Conservation (phyloP, 2,888 invertebrate species). For the Rhimphoctona megacephalus region DNA sequence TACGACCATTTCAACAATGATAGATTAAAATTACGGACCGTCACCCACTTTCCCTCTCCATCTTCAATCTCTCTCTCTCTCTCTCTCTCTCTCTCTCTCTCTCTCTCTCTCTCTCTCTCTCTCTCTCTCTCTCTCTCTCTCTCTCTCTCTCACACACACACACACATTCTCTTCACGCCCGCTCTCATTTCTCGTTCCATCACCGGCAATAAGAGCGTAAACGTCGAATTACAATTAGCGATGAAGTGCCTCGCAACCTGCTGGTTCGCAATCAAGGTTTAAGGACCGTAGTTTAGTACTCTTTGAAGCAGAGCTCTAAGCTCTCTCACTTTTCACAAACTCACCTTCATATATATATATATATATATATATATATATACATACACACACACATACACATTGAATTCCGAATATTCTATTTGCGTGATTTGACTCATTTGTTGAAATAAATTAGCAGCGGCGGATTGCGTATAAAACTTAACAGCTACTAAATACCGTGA, state of each 20-base stretch:
- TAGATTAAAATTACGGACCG: conserved; percentile 79
- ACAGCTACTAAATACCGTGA: conserved; percentile 21
- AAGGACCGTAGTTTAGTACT: conserved; percentile 74
- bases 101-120: conserved; percentile 42
- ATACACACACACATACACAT: background rate
- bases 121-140: conserved; percentile 34
- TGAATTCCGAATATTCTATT: conserved; percentile 8
- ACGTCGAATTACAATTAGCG: conserved; percentile 83
- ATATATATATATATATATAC: conserved; percentile 4
- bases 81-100: background rate
- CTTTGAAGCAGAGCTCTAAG: conserved; percentile 50
- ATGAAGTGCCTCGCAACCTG: conserved; percentile 75
- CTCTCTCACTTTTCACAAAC: conserved; percentile 48
- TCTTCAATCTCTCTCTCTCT: conserved; percentile 37
- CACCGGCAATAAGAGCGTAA: conserved; percentile 70
- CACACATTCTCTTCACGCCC: conserved; percentile 41
- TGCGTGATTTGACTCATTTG: conserved; percentile 57
- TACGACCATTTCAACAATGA: conserved; percentile 76
- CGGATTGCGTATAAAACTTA: conserved; percentile 32
- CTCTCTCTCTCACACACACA: too few species aligned
- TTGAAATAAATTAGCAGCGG: conserved; percentile 48
- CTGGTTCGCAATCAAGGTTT: conserved; percentile 74
- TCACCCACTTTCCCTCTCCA: conserved; percentile 61
- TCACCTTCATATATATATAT: background rate
- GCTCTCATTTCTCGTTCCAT: conserved; percentile 57